phyloP scores from a whole-genome alignment of 2,113 vertebrate species.

The Agapornis roseicollis region DNA sequence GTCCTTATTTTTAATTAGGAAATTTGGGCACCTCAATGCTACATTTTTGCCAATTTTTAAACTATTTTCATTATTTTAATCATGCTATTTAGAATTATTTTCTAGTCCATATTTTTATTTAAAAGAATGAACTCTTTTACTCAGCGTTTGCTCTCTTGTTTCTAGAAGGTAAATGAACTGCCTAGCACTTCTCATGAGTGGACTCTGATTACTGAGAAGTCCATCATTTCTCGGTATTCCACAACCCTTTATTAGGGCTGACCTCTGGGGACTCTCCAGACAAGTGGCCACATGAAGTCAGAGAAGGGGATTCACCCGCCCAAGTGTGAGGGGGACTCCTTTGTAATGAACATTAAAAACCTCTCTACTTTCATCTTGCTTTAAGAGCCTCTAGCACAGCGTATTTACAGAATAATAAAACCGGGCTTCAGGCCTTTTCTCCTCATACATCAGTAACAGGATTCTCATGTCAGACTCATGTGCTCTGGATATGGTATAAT shows the following conservation, averaged over 20 bases:
- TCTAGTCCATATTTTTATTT: background rate
- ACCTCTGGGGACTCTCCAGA: background rate
- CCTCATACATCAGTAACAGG: background rate
- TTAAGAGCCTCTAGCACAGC: conserved; percentile 41
- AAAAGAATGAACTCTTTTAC: background rate
- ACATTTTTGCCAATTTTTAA: background rate
- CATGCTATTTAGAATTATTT: background rate
- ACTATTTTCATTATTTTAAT: background rate
- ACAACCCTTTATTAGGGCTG: conserved; percentile 16
- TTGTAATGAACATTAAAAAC: background rate
- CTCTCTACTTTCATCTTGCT: conserved; percentile 30
- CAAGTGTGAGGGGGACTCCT: conserved; percentile 19
- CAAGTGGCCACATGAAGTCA: background rate
- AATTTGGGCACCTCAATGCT: background rate
- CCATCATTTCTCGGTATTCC: background rate
- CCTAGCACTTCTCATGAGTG: background rate
- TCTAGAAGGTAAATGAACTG: background rate
- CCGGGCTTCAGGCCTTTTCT: conserved; percentile 40
- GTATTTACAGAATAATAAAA: conserved; percentile 58
- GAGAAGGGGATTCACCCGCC: background rate
- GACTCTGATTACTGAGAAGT: background rate
- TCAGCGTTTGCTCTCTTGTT: background rate
- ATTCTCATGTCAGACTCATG: background rate
- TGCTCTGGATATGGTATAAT: background rate
- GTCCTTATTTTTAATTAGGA: background rate